A percentile compares a stretch with the other conserved stretches of the same genome.
Conservation (phyloP, 2,797 vertebrate genomes). For the Lagocephalus sceleratus region DNA sequence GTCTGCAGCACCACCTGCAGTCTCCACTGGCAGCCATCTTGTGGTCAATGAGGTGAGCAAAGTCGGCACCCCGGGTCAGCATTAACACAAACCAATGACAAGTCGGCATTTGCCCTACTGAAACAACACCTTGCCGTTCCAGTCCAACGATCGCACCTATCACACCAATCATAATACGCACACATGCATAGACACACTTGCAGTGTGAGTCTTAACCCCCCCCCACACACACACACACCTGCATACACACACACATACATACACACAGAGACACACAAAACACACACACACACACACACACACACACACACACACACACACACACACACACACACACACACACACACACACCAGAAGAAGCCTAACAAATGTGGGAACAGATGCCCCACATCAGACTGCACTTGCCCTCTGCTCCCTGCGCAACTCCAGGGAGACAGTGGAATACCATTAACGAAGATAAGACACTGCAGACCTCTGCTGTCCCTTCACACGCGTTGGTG, state of each 20-base stretch:
- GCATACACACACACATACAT: conserved; percentile 19
- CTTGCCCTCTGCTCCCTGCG: conserved; percentile 65
- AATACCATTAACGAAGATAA: conserved; percentile 63
- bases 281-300: too few species aligned
- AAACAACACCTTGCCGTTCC: conserved; percentile 71
- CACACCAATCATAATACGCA: conserved; percentile 48
- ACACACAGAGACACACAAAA: conserved; percentile 14
- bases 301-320: conserved; percentile 21
- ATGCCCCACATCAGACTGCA: conserved; percentile 72
- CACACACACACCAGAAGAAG: conserved; percentile 34
- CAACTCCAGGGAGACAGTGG: conserved; percentile 63
- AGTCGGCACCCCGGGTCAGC: conserved; percentile 64
- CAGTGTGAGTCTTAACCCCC: conserved; percentile 14
- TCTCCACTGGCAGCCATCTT: conserved; percentile 62
- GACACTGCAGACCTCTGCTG: conserved; percentile 55
- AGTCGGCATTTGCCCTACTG: conserved; percentile 61
- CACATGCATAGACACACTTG: conserved; percentile 27
- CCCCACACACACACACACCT: conserved; percentile 20
- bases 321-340: conserved; percentile 23
- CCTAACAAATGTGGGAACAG: conserved; percentile 76
- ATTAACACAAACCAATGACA: conserved; percentile 74
- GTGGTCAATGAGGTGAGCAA: conserved; percentile 72
- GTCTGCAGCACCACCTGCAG: conserved; percentile 65
- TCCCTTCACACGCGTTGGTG: conserved; percentile 31
- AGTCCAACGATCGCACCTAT: conserved; percentile 66